A percentile compares a stretch with the other conserved stretches of the same genome.
phyloP scores from a whole-genome alignment of 2,888 invertebrate species.

The Oxyteleia sp. region DNA sequence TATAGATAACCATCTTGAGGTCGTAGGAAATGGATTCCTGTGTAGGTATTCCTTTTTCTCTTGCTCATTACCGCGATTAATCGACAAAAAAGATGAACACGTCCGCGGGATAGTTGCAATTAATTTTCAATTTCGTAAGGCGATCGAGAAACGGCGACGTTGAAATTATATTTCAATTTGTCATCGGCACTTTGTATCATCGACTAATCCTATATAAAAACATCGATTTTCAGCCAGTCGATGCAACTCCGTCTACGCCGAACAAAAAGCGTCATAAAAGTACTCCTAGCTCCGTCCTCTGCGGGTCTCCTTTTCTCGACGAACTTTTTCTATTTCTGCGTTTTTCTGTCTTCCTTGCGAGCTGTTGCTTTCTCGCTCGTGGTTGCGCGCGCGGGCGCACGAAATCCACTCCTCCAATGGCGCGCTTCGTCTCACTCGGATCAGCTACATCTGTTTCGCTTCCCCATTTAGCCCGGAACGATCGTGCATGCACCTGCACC shows the following conservation, averaged over 20 bases:
- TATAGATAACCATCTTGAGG: not conserved
- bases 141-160: conserved; percentile 3
- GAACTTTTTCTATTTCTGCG: conserved; percentile 62
- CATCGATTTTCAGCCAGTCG: conserved; percentile 41
- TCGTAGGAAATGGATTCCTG: not conserved
- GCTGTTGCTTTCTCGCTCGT: conserved; percentile 45
- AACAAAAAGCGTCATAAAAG: conserved; percentile 48
- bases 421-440: conserved; percentile 47
- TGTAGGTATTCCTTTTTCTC: not conserved
- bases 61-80: not conserved
- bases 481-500: conserved; percentile 76
- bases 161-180: conserved; percentile 51
- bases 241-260: conserved; percentile 42
- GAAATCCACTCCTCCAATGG: conserved; percentile 21
- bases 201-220: conserved; percentile 29
- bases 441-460: conserved; percentile 57
- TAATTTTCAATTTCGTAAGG: conserved; percentile 28
- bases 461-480: conserved; percentile 73
- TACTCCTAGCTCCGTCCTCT: conserved; percentile 53
- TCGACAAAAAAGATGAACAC: not conserved
- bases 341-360: conserved; percentile 40
- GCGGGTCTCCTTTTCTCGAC: conserved; percentile 47
- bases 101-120: conserved; percentile 13
- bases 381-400: conserved; percentile 34
- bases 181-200: conserved; percentile 38